Evolutionary conservation across 1,140 invertebrate genomes (phyloP), one percentile per base, ranked within the genome.

Genomic region (Nebria ingens): DNA sequence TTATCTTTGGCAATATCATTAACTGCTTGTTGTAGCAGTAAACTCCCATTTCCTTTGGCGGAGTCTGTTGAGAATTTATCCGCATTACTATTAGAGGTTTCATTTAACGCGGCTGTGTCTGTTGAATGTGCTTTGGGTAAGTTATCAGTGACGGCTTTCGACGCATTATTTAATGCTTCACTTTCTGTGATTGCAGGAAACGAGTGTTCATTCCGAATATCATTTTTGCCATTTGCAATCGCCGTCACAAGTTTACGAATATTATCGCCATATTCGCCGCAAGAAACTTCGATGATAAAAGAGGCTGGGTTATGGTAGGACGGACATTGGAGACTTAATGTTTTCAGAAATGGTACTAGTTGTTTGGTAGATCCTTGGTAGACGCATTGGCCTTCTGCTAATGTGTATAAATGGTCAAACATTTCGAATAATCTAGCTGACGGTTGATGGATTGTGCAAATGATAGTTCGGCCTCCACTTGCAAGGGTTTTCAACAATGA

Each of bases 401-500:
- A 69, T 2, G 94, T 91, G 67, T 97, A 97, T 34, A 97, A 73
- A 72, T 94, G 86, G 69, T 98, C 94, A 70, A 98, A 98, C 87
- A 94, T 96, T 70, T 97, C 92, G 66, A 98, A 98, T 21, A 97
- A 74, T 62, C 93, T 84, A 11, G 94, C 93, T 34, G 91, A 94
- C 0, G 96, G 96, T 67, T 98, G 96, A 75, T 98, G 96, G 61
- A 98, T 97, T 2, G 94, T 98, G 66, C 94, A 97, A 56, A 98
- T 91, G 53, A 98, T 94, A 0, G 93, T 96, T 57, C 93, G 78
- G 0, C 94, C 94, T 22, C 90, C 91, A 20, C 85, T 78, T 0
- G 93, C 91, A 50, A 98, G 69, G n/a, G 84, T 86, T 75, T 95
- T 89, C 61, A 94, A 69, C 45, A 93, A 67, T 11, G 86, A 85